These are phyloP conservation scores for Drosophila subobscura DNA, from an alignment of 1,140 invertebrate species.

Conservation along the genomic window DNA sequence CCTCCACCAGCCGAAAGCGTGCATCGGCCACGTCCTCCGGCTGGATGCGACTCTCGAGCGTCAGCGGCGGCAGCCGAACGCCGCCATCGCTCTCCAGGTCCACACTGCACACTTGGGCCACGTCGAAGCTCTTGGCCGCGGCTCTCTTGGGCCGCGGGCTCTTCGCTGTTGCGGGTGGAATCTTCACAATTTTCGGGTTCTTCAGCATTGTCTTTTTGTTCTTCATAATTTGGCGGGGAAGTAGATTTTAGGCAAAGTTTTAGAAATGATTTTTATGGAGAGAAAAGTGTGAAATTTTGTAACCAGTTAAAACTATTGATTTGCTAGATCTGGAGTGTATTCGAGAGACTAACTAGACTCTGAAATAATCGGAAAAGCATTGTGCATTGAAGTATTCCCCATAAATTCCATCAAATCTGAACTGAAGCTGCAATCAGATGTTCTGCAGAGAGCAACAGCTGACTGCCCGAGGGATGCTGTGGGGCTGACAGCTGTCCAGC, in stretches of 20 bases:
- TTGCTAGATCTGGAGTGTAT: no score
- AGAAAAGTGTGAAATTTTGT: no score
- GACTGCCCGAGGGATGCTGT: slow-evolving; percentile 28
- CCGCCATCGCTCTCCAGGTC: slow-evolving; percentile 1
- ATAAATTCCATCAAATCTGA: no score
- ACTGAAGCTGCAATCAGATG: no score
- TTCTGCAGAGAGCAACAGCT: slow-evolving; percentile 1
- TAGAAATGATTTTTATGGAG: no score
- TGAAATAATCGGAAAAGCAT: no score
- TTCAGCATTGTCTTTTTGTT: neutral
- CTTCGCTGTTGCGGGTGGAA: neutral
- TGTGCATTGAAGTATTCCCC: no score
- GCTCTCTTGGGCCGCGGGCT: no score
- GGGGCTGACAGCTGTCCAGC: neutral
- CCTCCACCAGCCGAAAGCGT: slow-evolving; percentile 22
- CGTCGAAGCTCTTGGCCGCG: slow-evolving; percentile 7
- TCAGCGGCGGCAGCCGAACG: slow-evolving; percentile 31
- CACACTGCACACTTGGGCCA: slow-evolving; percentile 7
- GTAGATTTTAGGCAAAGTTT: no score
- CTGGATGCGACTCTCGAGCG: slow-evolving; percentile 4
- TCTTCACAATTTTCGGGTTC: neutral
- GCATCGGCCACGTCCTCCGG: slow-evolving; percentile 24
- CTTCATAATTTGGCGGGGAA: no score
- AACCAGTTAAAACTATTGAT: no score
- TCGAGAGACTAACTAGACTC: no score